phyloP scores from a whole-genome alignment of 2,797 vertebrate species.

The Syndactyla subalaris region DNA sequence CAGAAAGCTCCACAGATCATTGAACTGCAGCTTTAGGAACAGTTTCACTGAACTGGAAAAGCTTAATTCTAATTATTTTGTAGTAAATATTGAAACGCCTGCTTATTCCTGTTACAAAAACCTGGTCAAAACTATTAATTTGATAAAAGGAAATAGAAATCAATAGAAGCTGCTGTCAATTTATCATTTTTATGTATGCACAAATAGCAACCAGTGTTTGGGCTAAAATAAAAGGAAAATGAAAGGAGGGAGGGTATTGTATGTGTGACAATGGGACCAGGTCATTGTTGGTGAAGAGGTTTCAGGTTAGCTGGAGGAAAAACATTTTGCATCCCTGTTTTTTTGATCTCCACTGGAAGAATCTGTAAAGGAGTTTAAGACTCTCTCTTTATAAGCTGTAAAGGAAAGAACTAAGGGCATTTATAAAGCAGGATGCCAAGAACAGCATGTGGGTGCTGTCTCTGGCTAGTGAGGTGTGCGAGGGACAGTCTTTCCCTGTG shows the following conservation, averaged over 20 bases:
- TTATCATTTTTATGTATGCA: not conserved
- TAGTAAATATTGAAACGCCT: not conserved
- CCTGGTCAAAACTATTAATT: not conserved
- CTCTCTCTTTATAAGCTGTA: not conserved
- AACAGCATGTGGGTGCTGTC: not conserved
- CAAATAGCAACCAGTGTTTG: not conserved
- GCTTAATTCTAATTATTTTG: not conserved
- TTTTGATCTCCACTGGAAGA: no score
- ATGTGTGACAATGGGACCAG: rapidly evolving
- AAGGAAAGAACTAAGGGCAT: not conserved
- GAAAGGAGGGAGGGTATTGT: not conserved
- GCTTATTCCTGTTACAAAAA: not conserved
- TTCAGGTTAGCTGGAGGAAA: not conserved
- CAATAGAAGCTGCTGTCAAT: not conserved
- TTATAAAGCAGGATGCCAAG: not conserved
- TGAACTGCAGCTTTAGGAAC: not conserved
- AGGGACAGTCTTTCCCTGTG: not conserved
- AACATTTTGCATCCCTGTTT: not conserved
- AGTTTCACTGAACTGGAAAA: not conserved
- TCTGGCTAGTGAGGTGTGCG: rapidly evolving
- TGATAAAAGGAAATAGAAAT: not conserved
- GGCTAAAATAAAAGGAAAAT: no score
- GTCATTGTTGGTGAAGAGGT: rapidly evolving
- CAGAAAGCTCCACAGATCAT: not conserved
- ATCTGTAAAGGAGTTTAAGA: not conserved